Evolutionary conservation across 2,113 vertebrate genomes (phyloP).

Genomic region (Puffinus mauretanicus): DNA sequence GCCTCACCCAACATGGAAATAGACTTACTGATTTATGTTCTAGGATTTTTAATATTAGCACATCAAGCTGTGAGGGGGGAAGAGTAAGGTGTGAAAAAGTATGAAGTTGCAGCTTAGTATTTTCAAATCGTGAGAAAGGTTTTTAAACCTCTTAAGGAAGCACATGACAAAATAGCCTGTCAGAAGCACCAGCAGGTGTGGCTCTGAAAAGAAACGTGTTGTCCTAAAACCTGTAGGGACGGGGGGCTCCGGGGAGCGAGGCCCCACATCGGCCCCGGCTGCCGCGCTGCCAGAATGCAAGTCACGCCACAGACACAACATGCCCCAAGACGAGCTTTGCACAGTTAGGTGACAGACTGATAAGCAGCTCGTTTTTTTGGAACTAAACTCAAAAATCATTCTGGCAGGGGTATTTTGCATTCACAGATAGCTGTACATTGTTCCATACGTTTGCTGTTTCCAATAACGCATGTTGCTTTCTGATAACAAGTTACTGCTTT

Average conservation of each 20-base stretch:
- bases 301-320: neutral
- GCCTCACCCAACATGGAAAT: constrained; percentile 3
- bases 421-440: constrained; percentile 28
- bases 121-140: neutral
- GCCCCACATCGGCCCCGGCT: rapidly evolving
- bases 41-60: constrained; percentile 26
- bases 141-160: neutral
- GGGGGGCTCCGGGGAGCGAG: neutral
- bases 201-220: neutral
- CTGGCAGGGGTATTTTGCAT: neutral
- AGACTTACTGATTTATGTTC: neutral
- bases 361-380: neutral
- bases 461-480: neutral
- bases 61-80: neutral
- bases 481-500: constrained; percentile 16
- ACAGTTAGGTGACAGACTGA: neutral
- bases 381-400: neutral
- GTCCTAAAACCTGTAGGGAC: neutral
- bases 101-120: neutral
- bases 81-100: neutral
- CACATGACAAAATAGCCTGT: neutral
- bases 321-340: constrained; percentile 37
- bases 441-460: neutral
- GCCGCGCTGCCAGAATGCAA: neutral
- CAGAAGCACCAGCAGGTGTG: constrained; percentile 20